Base-by-base conservation (phyloP, 2,113 vertebrate species). In the Syrrhaptes paradoxus region DNA sequence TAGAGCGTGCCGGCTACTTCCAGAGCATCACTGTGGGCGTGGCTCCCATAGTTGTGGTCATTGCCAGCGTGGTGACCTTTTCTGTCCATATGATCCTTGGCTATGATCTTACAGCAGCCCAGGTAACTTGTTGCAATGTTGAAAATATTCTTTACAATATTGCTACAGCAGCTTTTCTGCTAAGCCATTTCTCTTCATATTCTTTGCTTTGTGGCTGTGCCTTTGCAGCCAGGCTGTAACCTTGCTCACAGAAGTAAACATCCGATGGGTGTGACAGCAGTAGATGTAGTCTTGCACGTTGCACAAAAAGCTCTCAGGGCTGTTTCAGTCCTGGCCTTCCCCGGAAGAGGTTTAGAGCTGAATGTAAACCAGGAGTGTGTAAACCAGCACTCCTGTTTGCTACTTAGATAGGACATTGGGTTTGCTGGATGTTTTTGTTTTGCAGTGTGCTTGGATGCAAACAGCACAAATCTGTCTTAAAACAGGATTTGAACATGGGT, bases 11-110 rank as follows among this genome's bases (percentile, higher is more conserved):
- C 0, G 99, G 99, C 46, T 99, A 99, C 96, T 99, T 99, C 93
- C 99, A 99, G 98, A 99, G 99, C 97, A 98, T 99, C 96, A 99
- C 98, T 1, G 99, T 99, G 11, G 99, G 99, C 2, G 98, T 99
- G 95, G 99, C 99, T 68, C 99, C 99, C 43, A 98, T 99, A 1
- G 99, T 99, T 3, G 99, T 99, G 7, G 99, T 99, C 83, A 99
- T 99, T 17, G 99, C 99, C 96, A 99, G 99, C 0, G 99, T 99
- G 90, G 98, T 98, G 73, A 99, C 99, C 0, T 99, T 99, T 97
- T 99, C 99, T 63, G 97, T 98, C 70, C 99, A 99, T 94, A 99
- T 99, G 99, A 97, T 98, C 95, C 98, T 99, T 57, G 99, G 99
- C 95, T 99, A 98, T 10, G 98, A 99, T 68, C 98, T 99, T 92